Conservation (phyloP, 2,113 vertebrate species). For the Rousettus leschenaultii region DNA sequence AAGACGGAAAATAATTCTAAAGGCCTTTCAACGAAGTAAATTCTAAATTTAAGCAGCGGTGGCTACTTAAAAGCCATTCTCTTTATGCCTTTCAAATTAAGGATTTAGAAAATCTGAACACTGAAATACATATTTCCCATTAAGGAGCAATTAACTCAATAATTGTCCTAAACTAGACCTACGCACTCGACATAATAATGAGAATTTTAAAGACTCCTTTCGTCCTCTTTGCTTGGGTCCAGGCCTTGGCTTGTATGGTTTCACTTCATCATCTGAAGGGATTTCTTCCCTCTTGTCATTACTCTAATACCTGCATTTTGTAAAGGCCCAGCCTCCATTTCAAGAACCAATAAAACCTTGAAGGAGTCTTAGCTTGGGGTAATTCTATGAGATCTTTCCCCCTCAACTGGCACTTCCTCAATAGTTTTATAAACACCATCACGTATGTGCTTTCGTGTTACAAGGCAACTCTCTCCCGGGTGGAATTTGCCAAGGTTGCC, state of each 20-base stretch:
- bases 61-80: neutral
- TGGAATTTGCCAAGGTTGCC: neutral
- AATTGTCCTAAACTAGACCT: neutral
- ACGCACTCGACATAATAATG: neutral
- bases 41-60: conserved; percentile 31
- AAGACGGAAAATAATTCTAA: neutral
- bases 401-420: neutral
- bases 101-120: neutral
- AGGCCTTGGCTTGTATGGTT: neutral
- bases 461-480: neutral
- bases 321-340: neutral
- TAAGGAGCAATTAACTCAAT: conserved; percentile 7
- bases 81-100: conserved; percentile 4
- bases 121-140: conserved; percentile 2
- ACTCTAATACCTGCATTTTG: neutral
- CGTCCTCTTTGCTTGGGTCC: neutral
- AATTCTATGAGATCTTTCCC: neutral
- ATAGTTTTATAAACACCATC: neutral
- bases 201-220: neutral
- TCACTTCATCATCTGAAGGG: neutral
- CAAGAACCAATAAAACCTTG: neutral
- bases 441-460: neutral
- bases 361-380: neutral
- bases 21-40: conserved; percentile 11
- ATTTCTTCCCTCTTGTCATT: neutral